Evolutionary conservation across 2,797 vertebrate genomes (phyloP).

Genomic region (Phaenicophaeus curvirostris): DNA sequence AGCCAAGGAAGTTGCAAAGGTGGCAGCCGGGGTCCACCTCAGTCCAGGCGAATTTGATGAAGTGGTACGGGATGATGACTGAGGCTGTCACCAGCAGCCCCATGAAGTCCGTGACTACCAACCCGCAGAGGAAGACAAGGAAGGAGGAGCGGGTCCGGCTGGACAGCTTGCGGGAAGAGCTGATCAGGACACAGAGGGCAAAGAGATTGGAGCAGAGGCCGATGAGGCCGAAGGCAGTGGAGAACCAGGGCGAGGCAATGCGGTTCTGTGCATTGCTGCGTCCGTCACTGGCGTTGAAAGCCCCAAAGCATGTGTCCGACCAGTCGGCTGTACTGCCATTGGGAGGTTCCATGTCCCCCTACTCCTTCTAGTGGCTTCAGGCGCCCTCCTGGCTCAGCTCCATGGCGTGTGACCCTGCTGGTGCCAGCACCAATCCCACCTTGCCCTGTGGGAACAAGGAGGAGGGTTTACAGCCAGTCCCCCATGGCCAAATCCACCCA

Average conservation of each 20-base stretch:
- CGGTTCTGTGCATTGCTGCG: background rate
- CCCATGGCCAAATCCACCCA: background rate
- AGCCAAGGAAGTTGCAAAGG: slow-evolving; percentile 94
- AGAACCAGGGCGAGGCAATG: slow-evolving; percentile 82
- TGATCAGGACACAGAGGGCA: slow-evolving; percentile 85
- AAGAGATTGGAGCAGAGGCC: slow-evolving; percentile 92
- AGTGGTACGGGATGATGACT: slow-evolving; percentile 87
- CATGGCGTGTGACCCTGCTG: fast-evolving
- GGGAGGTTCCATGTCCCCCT: background rate
- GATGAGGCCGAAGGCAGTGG: slow-evolving; percentile 79
- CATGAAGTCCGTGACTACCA: slow-evolving; percentile 93
- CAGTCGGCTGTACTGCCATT: fast-evolving
- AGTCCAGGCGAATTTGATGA: slow-evolving; percentile 83
- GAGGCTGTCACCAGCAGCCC: slow-evolving; percentile 88
- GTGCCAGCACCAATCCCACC: fast-evolving
- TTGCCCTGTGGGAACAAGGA: background rate
- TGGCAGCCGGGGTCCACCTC: slow-evolving; percentile 83
- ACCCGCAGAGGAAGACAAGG: slow-evolving; percentile 88
- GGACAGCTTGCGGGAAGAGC: slow-evolving; percentile 76
- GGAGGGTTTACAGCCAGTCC: background rate
- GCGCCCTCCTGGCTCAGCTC: background rate
- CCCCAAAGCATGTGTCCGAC: slow-evolving; percentile 61
- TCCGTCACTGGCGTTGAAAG: background rate
- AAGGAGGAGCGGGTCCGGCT: slow-evolving; percentile 86
- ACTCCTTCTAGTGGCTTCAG: background rate